phyloP scores from a whole-genome alignment of 2,797 vertebrate genomes.

The Pseudomugil gertrudae region DNA sequence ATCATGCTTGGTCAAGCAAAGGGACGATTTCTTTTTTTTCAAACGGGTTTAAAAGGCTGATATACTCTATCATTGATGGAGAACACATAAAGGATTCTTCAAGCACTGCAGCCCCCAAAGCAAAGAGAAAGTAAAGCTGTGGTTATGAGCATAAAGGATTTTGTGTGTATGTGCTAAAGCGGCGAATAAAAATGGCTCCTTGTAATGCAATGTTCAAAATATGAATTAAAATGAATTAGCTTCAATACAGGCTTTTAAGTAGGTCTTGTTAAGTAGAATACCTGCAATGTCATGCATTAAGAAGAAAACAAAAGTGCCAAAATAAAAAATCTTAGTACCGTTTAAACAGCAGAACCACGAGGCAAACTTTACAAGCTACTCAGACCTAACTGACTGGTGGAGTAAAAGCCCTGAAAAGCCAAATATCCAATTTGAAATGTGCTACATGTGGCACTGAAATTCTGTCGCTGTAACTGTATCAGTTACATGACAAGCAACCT shows the following conservation, averaged over 20 bases:
- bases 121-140: slow-evolving; percentile 19
- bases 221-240: slow-evolving; percentile 45
- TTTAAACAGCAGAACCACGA: slow-evolving; percentile 55
- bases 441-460: slow-evolving; percentile 33
- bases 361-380: slow-evolving; percentile 65
- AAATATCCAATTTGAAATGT: slow-evolving; percentile 70
- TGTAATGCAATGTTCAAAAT: slow-evolving; percentile 26
- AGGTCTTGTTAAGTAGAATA: slow-evolving; percentile 35
- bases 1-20: slow-evolving; percentile 81
- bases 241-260: slow-evolving; percentile 41
- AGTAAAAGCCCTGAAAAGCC: slow-evolving; percentile 51
- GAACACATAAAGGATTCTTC: slow-evolving; percentile 70
- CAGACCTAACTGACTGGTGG: slow-evolving; percentile 48
- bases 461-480: slow-evolving; percentile 28
- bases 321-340: slow-evolving; percentile 44
- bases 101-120: slow-evolving; percentile 33
- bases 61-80: slow-evolving; percentile 63
- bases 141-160: slow-evolving; percentile 21
- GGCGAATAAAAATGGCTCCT: slow-evolving; percentile 26
- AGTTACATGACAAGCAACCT: slow-evolving; percentile 34
- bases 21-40: slow-evolving; percentile 77
- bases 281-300: slow-evolving; percentile 28
- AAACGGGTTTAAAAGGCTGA: slow-evolving; percentile 72
- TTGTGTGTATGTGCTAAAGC: slow-evolving; percentile 38
- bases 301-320: slow-evolving; percentile 39